Evolutionary conservation across 2,888 invertebrate genomes (phyloP).

Genomic region (Drosophila lutescens): DNA sequence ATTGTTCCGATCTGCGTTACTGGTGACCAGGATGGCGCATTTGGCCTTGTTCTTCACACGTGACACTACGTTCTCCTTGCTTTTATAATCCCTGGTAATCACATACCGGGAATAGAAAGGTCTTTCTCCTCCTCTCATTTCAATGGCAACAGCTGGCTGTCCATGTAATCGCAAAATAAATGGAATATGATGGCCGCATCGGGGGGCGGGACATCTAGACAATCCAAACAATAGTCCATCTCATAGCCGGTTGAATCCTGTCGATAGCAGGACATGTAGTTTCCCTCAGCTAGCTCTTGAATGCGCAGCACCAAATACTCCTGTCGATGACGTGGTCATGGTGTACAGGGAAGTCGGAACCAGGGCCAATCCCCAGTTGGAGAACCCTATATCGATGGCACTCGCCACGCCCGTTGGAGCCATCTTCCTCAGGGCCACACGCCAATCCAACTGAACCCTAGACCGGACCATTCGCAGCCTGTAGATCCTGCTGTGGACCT

Average conservation of each 20-base stretch:
- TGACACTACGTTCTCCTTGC: slow-evolving; percentile 79
- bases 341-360: slow-evolving; percentile 98
- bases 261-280: slow-evolving; percentile 93
- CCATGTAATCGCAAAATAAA: slow-evolving; percentile 93
- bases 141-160: slow-evolving; percentile 90
- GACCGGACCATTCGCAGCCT: slow-evolving; percentile 86
- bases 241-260: slow-evolving; percentile 90
- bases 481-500: slow-evolving; percentile 86
- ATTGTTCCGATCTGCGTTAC: slow-evolving; percentile 88
- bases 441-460: slow-evolving; percentile 90
- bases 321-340: slow-evolving; percentile 99
- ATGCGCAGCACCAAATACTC: slow-evolving; percentile 93
- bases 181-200: slow-evolving; percentile 95
- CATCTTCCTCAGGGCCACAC: slow-evolving; percentile 91
- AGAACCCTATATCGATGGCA: slow-evolving; percentile 98
- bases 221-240: slow-evolving; percentile 88
- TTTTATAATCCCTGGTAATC: slow-evolving; percentile 78
- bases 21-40: slow-evolving; percentile 82
- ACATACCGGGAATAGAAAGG: slow-evolving; percentile 86
- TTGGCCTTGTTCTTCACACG: slow-evolving; percentile 82
- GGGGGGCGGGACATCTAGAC: slow-evolving; percentile 92
- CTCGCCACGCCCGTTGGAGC: slow-evolving; percentile 95
- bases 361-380: slow-evolving; percentile 98
- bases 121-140: slow-evolving; percentile 87
- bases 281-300: slow-evolving; percentile 90